Evolutionary conservation across 2,888 invertebrate species (phyloP), one percentile per base, ranked within the genome.

Genomic region (Latrodectus elegans): DNA sequence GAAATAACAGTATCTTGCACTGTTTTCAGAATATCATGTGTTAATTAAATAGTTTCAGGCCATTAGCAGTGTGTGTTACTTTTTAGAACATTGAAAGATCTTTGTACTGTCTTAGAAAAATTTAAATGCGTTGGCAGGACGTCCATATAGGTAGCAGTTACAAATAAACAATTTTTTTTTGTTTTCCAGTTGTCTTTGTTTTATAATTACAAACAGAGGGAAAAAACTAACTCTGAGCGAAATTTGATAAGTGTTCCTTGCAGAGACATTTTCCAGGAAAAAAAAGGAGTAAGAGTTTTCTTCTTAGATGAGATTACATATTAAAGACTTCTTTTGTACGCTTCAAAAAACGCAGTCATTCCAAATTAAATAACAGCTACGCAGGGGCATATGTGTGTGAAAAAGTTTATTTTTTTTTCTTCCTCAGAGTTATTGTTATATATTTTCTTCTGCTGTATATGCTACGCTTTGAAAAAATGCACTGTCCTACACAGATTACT

Each of bases 281-380:
- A 75, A 82, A 82, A 68, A 70, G 68, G 68, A 55, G 68, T n/a
- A 78, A 64, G n/a, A 60, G n/a, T 60, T n/a, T n/a, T 60, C 75
- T 55, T 53, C 53, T 53, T 53, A 75, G 53, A 60, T 75, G 75
- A 82, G 75, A 82, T 82, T 75, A 68, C 75, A 82, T 82, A 82
- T 82, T 82, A 82, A 82, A 82, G 75, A 82, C 82, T 82, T 75
- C 82, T 82, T 82, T 75, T 82, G 68, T 60, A 38, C 55, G 70
- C 53, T 49, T 74, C 38, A 82, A 82, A 74, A 82, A 75, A 75
- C 70, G 70, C 75, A 82, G 67, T 82, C 75, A 75, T 75, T 82
- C 75, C 70, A 82, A 82, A 82, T 82, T 82, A 82, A 82, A 82
- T 82, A 82, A 82, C 70, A 67, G 75, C 11, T 60, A 68, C 11